A percentile compares a stretch with the other conserved stretches of the same genome.
Conservation (phyloP, 2,113 vertebrate genomes). For the Dromiciops gliroides region DNA sequence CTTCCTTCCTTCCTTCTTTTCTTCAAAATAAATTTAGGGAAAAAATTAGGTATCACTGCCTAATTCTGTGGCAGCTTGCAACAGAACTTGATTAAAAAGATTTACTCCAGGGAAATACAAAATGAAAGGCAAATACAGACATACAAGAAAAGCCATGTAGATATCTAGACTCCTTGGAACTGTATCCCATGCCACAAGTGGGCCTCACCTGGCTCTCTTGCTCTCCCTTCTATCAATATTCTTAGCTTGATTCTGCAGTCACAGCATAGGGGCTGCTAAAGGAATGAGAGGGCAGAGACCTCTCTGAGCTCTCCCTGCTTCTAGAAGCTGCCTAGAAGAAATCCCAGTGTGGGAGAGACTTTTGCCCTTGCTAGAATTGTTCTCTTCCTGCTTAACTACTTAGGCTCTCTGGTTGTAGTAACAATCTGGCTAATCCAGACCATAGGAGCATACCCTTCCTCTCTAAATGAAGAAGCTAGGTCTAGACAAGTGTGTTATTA, state of each 20-base stretch:
- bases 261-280: neutral
- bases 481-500: neutral
- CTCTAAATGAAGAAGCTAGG: neutral
- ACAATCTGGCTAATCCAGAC: neutral
- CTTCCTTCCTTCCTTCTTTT: accelerated
- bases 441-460: neutral
- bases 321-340: neutral
- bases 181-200: no score
- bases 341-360: neutral
- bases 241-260: neutral
- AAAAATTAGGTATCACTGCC: neutral
- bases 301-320: neutral
- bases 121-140: neutral
- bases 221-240: neutral
- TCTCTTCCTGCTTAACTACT: no score
- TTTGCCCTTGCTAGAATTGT: neutral
- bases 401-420: no score
- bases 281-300: neutral
- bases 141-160: neutral
- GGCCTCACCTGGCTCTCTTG: neutral
- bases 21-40: neutral
- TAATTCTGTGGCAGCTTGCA: neutral
- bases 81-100: neutral
- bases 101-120: neutral
- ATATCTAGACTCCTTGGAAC: neutral